These are phyloP conservation scores for Solen grandis DNA, from an alignment of 1,140 invertebrate species.

Conservation along the genomic window DNA sequence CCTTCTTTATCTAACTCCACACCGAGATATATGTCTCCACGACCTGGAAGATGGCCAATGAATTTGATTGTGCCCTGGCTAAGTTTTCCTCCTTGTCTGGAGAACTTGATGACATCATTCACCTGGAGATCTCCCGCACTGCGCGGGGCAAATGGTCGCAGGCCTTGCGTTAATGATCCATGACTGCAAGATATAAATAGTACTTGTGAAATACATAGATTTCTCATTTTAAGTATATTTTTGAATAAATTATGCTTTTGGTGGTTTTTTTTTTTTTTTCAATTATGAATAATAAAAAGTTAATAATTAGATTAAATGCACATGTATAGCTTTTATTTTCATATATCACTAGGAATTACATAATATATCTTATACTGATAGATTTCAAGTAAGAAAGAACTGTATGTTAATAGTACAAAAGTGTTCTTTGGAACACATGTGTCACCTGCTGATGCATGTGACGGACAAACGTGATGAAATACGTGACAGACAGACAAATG, in stretches of 20 bases:
- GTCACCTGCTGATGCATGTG: no score
- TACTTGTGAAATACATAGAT: not conserved
- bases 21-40: conserved; percentile 78
- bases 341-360: no score
- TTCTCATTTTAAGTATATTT: not conserved
- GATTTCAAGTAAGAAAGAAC: no score
- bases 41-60: conserved; percentile 79
- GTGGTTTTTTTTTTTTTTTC: not conserved
- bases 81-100: conserved; percentile 78
- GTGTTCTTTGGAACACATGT: no score
- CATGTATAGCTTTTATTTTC: no score
- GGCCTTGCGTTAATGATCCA: conserved; percentile 69
- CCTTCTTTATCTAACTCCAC: conserved; percentile 80
- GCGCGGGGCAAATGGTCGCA: conserved; percentile 78
- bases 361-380: no score
- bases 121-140: conserved; percentile 75
- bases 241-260: not conserved
- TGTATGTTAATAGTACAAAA: no score
- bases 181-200: conserved; percentile 9
- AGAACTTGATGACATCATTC: conserved; percentile 80
- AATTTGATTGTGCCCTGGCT: conserved; percentile 78
- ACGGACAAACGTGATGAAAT: no score
- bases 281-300: no score
- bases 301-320: no score
- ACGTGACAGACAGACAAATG: no score